Base-by-base conservation (phyloP, 1,140 invertebrate genomes). In the Lepidurus apus region DNA sequence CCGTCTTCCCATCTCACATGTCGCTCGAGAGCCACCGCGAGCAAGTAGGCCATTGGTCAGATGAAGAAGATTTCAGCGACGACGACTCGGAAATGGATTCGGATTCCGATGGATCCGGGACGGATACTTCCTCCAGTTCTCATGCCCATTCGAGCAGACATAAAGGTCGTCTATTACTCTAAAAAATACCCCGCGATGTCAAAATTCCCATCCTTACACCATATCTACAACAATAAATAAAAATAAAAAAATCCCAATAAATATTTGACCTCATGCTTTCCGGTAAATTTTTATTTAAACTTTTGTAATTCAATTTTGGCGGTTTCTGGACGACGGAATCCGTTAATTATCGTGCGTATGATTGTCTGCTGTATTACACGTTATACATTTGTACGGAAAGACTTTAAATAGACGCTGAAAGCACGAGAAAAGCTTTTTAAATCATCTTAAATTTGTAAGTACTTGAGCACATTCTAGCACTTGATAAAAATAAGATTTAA, bases 31-130 rank as follows among this genome's bases (percentile, higher is more conserved):
- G n/a, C 1, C 75, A 77, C 17, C 34, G 75, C 2, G 75, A 77
- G 24, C 17, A 77, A 77, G 75, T 45, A n/a, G 75, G 47, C 43
- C 75, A 77, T 47, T 77, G 75, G 75, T 77, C 75, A 13, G 75
- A 77, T 21, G 75, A 77, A 34, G 75, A 43, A 43, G 75, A 77
- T 47, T 77, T 42, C 43, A 26, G 43, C 10, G 75, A 77, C 17
- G 11, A 24, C 74, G 75, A 77, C 13, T 65, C 53, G 9, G 53
- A 65, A 7, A 65, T 65, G 53, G 53, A 65, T 7, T 65, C 53
- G 17, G 53, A 65, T 17, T 65, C 53, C 6, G 53, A 65, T 21
- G 53, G 21, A n/a, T 65, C 17, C 13, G 53, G 10, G 17, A 21
- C 53, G 6, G 53, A 65, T 17, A n/a, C 53, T 7, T 65, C 53